Evolutionary conservation across 2,113 vertebrate genomes (phyloP).

Genomic region (Toxotes chatareus): DNA sequence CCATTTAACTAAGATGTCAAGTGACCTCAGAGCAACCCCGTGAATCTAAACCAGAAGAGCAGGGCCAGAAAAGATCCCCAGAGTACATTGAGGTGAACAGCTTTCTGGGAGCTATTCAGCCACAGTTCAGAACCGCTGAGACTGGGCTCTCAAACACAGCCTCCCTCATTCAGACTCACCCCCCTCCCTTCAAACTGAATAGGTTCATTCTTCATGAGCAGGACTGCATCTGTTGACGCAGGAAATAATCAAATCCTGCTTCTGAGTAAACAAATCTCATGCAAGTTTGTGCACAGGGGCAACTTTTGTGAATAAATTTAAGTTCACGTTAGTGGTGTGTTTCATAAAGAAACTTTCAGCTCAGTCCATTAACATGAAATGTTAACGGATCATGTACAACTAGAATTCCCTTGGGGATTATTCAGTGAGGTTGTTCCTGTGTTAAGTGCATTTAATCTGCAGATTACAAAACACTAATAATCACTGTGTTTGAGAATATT

Average conservation of each 20-base stretch:
- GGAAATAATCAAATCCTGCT: conserved; percentile 59
- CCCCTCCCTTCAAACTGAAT: conserved; percentile 51
- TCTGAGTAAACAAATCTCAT: conserved; percentile 59
- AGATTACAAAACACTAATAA: conserved; percentile 35
- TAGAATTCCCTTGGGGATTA: conserved; percentile 45
- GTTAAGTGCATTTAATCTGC: conserved; percentile 37
- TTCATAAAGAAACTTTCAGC: neutral
- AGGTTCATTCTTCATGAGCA: conserved; percentile 63
- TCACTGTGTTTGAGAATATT: conserved; percentile 14
- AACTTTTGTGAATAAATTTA: neutral
- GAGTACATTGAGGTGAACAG: conserved; percentile 43
- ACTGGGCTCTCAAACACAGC: conserved; percentile 31
- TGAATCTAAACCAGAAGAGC: conserved; percentile 4
- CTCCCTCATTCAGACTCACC: conserved; percentile 31
- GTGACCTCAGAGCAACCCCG: neutral
- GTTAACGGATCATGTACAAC: neutral
- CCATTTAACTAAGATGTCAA: neutral
- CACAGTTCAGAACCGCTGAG: conserved; percentile 27
- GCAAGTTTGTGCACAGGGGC: conserved; percentile 4
- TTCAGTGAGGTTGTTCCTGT: conserved; percentile 3
- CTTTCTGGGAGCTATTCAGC: conserved; percentile 45
- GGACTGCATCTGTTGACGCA: conserved; percentile 43
- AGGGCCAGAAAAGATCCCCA: conserved; percentile 1
- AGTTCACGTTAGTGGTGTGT: neutral
- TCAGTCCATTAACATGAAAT: neutral